Conservation (phyloP, 2,797 vertebrate species). For the Prionace glauca region DNA sequence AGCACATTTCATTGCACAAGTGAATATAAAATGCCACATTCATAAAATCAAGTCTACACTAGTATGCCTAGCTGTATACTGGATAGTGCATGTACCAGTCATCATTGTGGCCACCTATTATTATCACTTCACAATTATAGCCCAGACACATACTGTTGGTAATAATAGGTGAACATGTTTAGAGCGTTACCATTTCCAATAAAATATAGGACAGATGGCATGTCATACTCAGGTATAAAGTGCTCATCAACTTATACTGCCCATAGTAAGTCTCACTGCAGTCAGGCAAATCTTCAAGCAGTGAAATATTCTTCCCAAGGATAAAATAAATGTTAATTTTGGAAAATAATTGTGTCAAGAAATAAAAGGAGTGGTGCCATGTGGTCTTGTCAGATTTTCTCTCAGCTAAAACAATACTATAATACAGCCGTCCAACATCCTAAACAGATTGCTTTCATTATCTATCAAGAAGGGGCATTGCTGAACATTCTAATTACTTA, state of each 20-base stretch:
- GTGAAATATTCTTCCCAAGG: not conserved
- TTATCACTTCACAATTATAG: conserved; percentile 11
- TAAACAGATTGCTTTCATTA: not conserved
- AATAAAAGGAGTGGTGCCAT: not conserved
- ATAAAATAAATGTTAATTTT: not conserved
- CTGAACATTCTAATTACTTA: conserved; percentile 6
- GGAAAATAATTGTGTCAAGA: not conserved
- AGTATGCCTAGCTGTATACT: not conserved
- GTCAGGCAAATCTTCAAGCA: conserved; percentile 1
- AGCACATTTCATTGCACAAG: not conserved
- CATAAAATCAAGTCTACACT: not conserved
- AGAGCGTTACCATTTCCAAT: not conserved
- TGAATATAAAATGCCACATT: not conserved
- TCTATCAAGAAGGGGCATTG: not conserved
- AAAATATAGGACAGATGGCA: conserved; percentile 9
- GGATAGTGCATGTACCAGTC: not conserved
- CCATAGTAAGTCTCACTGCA: not conserved
- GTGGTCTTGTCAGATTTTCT: not conserved
- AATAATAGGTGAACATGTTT: not conserved
- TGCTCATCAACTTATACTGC: conserved; percentile 19
- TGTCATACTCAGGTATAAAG: not conserved
- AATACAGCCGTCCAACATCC: not conserved
- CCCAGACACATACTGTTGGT: not conserved
- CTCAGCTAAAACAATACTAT: not conserved
- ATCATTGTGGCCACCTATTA: not conserved